phyloP scores from a whole-genome alignment of 2,888 invertebrate species.

The Molorchus minor region DNA sequence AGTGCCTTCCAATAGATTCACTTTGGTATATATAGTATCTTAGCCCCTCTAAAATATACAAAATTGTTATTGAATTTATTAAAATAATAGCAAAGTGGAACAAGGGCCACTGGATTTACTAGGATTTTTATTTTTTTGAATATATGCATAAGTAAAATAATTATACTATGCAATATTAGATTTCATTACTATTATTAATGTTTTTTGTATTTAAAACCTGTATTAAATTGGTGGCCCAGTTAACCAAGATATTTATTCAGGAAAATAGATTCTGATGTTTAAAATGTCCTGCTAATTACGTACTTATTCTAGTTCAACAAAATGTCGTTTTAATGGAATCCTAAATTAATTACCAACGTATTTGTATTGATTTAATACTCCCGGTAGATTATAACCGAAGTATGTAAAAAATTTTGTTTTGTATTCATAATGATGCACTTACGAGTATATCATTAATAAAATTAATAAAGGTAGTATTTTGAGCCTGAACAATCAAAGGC shows the following conservation, averaged over 20 bases:
- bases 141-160: neutral
- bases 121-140: constrained; percentile 3
- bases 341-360: too few relatives aligned
- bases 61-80: constrained; percentile 13
- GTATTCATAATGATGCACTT: too few relatives aligned
- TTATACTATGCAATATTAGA: neutral
- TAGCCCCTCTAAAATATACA: constrained; percentile 17
- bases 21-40: constrained; percentile 12
- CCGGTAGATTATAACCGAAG: too few relatives aligned
- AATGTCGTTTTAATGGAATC: too few relatives aligned
- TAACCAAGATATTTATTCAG: constrained; percentile 4
- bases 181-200: constrained; percentile 2
- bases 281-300: too few relatives aligned
- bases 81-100: constrained; percentile 16
- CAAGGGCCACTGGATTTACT: constrained; percentile 26
- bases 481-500: too few relatives aligned
- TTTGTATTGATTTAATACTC: too few relatives aligned
- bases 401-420: too few relatives aligned
- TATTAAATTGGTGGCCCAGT: constrained; percentile 6
- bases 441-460: too few relatives aligned
- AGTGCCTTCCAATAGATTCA: constrained; percentile 8
- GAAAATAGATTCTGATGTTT: too few relatives aligned
- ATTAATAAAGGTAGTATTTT: too few relatives aligned
- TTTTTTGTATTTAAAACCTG: neutral
- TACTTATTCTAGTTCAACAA: too few relatives aligned